Base-by-base conservation (phyloP, 1,140 invertebrate genomes). In the Pachypeltis micranthus region DNA sequence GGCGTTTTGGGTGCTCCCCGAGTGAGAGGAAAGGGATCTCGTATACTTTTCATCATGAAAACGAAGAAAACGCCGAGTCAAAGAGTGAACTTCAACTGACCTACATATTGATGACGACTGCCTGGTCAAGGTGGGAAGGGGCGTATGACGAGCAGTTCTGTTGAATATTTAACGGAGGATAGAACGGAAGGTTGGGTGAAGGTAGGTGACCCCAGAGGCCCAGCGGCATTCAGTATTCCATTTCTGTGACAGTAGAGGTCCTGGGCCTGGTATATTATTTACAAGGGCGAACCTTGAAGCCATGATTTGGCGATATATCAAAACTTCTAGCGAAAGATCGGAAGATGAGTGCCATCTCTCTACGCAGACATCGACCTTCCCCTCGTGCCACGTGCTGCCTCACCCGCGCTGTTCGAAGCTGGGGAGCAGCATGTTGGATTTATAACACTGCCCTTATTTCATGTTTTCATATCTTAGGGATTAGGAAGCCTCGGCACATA, bases 361-460 rank as follows among this genome's bases (percentile, higher is more conserved):
- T n/a, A 21, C 47, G 54, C 54, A 25, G 21, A 56, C n/a, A n/a
- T n/a, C n/a, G n/a, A n/a, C n/a, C n/a, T n/a, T n/a, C n/a, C n/a
- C n/a, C n/a, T n/a, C n/a, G n/a, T n/a, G n/a, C n/a, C n/a, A n/a
- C n/a, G n/a, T n/a, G n/a, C n/a, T n/a, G n/a, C n/a, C n/a, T n/a
- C n/a, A n/a, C n/a, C n/a, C n/a, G n/a, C n/a, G n/a, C 25, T 21
- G 54, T 7, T n/a, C 7, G 25, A 25, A 25, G 44, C n/a, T 3
- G 44, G 24, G 44, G 44, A 47, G 47, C 31, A 54, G 47, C 21
- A 56, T 26, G 19, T 26, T 56, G 54, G 54, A 56, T 56, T 56
- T 56, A 56, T 56, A 56, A 56, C 54, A 25, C 25, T 26, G 14
- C 54, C 34, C 54, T 56, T 56, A 56, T 56, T 56, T 56, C 54